A percentile compares a stretch with the other conserved stretches of the same genome.
These are phyloP conservation scores for Parthenolecanium corni DNA, from an alignment of 2,888 invertebrate genomes.

Conservation along the genomic window DNA sequence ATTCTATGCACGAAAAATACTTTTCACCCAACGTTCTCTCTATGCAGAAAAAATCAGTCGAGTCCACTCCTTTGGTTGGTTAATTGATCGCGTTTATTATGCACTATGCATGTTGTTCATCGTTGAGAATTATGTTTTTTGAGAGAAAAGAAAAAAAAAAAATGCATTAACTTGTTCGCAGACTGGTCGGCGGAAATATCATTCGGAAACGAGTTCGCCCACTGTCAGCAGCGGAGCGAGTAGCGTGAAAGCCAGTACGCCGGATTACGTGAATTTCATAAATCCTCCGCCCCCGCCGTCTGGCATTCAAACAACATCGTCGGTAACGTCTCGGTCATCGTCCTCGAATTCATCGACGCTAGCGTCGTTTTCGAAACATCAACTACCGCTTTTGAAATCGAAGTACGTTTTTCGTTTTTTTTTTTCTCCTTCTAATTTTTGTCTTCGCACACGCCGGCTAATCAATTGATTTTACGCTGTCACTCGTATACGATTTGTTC, in stretches of 20 bases:
- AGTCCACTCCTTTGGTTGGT: constrained; percentile 49
- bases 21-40: constrained; percentile 39
- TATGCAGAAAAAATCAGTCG: constrained; percentile 45
- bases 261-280: constrained; percentile 35
- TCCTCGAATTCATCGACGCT: constrained; percentile 32
- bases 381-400: constrained; percentile 18
- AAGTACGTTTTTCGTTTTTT: constrained; percentile 3
- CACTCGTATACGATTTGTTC: not conserved
- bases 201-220: constrained; percentile 29
- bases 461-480: too few species aligned
- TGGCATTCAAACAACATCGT: constrained; percentile 30
- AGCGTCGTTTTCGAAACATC: constrained; percentile 27
- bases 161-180: not conserved
- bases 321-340: constrained; percentile 31
- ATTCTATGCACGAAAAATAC: constrained; percentile 72
- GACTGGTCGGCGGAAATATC: constrained; percentile 9
- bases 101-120: too few species aligned
- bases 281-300: constrained; percentile 33
- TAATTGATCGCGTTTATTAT: too few species aligned
- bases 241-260: constrained; percentile 28
- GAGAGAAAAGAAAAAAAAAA: too few species aligned
- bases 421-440: not conserved
- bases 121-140: too few species aligned
- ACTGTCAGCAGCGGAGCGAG: constrained; percentile 32
- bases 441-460: too few species aligned